These are phyloP conservation scores for Serilophus lunatus DNA, from an alignment of 2,113 vertebrate genomes.

Conservation along the genomic window DNA sequence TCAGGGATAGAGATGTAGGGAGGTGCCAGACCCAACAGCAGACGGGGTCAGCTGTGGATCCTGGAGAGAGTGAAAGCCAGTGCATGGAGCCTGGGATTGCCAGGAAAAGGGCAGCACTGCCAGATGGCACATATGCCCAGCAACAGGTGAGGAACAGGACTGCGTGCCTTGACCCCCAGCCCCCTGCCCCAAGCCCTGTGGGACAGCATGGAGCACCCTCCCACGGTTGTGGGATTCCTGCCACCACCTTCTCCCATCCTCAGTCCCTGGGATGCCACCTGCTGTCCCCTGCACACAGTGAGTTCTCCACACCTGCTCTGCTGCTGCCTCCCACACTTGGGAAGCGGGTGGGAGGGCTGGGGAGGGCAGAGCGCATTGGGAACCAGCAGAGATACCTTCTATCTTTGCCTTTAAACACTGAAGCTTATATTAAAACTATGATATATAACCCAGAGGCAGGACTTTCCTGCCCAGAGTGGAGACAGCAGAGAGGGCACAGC, in stretches of 20 bases:
- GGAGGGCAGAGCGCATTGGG: slow-evolving; percentile 29
- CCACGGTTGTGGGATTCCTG: neutral
- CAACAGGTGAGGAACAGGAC: neutral
- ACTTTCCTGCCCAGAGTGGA: neutral
- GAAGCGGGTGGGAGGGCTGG: neutral
- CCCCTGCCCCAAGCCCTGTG: neutral
- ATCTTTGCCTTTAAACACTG: slow-evolving; percentile 41
- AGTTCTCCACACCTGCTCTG: neutral
- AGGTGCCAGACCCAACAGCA: fast-evolving
- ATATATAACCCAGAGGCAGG: neutral
- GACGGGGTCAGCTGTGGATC: fast-evolving
- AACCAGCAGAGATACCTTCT: neutral
- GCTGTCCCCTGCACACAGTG: fast-evolving
- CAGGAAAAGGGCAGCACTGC: neutral
- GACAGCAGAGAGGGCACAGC: slow-evolving; percentile 21
- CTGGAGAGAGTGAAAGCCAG: neutral
- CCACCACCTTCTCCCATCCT: neutral
- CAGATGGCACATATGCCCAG: neutral
- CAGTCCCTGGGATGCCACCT: neutral
- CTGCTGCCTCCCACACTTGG: fast-evolving
- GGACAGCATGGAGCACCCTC: neutral
- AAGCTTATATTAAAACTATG: slow-evolving; percentile 52
- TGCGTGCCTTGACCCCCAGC: neutral
- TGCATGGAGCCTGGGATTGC: neutral
- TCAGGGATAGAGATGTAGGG: neutral